A percentile compares a stretch with the other conserved stretches of the same genome.
Evolutionary conservation across 2,113 vertebrate species (phyloP).

Genomic region (Ardeotis arabs): DNA sequence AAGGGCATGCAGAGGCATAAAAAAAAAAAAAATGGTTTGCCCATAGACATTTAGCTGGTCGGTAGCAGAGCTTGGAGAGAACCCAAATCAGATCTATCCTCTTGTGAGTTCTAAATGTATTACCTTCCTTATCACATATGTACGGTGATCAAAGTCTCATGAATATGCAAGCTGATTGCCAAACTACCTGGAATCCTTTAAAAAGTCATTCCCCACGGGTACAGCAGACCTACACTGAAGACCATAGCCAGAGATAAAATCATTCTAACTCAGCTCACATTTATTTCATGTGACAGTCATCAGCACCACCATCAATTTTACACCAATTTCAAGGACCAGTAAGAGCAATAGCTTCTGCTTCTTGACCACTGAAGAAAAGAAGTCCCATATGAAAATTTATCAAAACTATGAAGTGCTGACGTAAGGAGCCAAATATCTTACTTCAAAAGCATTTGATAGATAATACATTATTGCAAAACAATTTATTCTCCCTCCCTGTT

Average conservation of each 20-base stretch:
- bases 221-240: not conserved
- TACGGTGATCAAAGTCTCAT: not conserved
- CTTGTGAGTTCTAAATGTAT: not conserved
- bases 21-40: not conserved
- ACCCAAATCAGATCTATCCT: not conserved
- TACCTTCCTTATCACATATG: not conserved
- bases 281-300: not conserved
- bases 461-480: not conserved
- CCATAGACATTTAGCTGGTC: not conserved
- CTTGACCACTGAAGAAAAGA: not conserved
- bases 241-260: not conserved
- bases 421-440: not conserved
- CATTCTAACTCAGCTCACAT: not conserved
- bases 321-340: not conserved
- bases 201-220: not conserved
- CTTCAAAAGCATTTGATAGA: not conserved
- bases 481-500: not conserved
- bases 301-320: not conserved
- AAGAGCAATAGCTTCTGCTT: not conserved
- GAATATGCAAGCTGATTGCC: not conserved
- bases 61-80: not conserved
- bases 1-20: not conserved
- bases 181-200: not conserved
- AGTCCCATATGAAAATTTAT: not conserved
- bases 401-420: not conserved